Percentiles rank a stretch among this genome's conserved stretches.
These are phyloP conservation scores for Synanthedon tipuliformis DNA, from an alignment of 2,888 invertebrate genomes.

Conservation along the genomic window DNA sequence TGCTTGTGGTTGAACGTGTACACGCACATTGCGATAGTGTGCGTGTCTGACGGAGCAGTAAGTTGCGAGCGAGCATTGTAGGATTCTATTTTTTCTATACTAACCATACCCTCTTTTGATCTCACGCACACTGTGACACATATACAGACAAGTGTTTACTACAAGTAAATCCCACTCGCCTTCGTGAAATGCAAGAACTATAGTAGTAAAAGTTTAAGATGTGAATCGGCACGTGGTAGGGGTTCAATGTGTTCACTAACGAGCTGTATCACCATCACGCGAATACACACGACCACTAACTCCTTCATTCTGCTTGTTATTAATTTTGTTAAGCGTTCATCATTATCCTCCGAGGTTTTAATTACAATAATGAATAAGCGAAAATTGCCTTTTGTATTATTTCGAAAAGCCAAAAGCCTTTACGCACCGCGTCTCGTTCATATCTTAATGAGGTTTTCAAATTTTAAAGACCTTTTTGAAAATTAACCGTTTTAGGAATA, in stretches of 20 bases:
- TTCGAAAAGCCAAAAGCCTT: constrained; percentile 49
- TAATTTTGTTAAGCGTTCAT: constrained; percentile 38
- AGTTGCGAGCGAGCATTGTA: too few relatives aligned
- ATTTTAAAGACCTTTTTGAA: constrained; percentile 58
- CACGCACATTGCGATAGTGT: too few relatives aligned
- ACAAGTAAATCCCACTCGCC: too few relatives aligned
- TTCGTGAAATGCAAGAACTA: too few relatives aligned
- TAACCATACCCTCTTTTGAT: too few relatives aligned
- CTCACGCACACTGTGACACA: too few relatives aligned
- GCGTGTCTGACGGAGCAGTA: too few relatives aligned
- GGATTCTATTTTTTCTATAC: too few relatives aligned
- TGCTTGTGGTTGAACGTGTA: too few relatives aligned
- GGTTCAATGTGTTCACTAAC: not conserved
- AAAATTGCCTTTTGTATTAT: constrained; percentile 65
- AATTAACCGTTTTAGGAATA: constrained; percentile 26
- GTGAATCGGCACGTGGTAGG: too few relatives aligned
- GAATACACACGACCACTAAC: not conserved
- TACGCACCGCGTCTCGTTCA: constrained; percentile 40
- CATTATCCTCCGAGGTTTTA: constrained; percentile 51
- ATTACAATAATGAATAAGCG: constrained; percentile 67
- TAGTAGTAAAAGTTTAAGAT: too few relatives aligned
- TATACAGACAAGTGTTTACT: too few relatives aligned
- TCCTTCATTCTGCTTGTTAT: constrained; percentile 25
- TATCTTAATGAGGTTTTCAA: constrained; percentile 64
- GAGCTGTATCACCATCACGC: not conserved